Conservation (phyloP, 2,888 invertebrate genomes). For the Crossocerus cetratus region DNA sequence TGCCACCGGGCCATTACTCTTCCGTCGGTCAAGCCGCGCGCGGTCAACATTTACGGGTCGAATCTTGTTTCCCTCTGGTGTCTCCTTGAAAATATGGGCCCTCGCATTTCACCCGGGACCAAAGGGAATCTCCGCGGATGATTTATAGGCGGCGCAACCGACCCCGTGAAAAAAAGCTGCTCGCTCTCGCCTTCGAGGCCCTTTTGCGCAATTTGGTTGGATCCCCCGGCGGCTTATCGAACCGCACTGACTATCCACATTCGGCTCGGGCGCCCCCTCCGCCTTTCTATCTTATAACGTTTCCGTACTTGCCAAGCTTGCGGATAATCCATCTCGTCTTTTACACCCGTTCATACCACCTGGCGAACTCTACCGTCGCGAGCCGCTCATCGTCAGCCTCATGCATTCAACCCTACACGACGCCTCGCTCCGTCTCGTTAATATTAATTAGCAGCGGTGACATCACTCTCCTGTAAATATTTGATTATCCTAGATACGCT, state of each 20-base stretch:
- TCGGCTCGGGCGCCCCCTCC: background rate
- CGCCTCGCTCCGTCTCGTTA: constrained; percentile 48
- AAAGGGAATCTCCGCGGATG: constrained; percentile 6
- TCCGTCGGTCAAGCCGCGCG: background rate
- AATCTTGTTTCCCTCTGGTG: background rate
- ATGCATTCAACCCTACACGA: constrained; percentile 30
- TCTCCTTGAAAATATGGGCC: background rate
- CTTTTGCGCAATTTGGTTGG: constrained; percentile 2
- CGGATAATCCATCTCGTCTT: constrained; percentile 42
- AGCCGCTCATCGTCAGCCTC: constrained; percentile 24
- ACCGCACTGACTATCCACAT: background rate
- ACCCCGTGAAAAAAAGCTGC: background rate
- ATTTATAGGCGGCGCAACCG: background rate
- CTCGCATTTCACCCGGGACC: background rate
- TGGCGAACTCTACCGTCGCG: constrained; percentile 12
- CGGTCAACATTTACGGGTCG: background rate
- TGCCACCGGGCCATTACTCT: background rate
- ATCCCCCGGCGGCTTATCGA: background rate
- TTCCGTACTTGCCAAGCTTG: constrained; percentile 5
- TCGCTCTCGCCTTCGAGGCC: background rate
- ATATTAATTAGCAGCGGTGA: constrained; percentile 61
- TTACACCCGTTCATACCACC: constrained; percentile 15
- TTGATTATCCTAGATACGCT: constrained; percentile 51
- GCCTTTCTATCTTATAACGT: constrained; percentile 32
- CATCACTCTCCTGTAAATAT: constrained; percentile 58